A percentile compares a stretch with the other conserved stretches of the same genome.
phyloP scores from a whole-genome alignment of 1,140 invertebrate species.

The Pseudomyrmex dendroicus region DNA sequence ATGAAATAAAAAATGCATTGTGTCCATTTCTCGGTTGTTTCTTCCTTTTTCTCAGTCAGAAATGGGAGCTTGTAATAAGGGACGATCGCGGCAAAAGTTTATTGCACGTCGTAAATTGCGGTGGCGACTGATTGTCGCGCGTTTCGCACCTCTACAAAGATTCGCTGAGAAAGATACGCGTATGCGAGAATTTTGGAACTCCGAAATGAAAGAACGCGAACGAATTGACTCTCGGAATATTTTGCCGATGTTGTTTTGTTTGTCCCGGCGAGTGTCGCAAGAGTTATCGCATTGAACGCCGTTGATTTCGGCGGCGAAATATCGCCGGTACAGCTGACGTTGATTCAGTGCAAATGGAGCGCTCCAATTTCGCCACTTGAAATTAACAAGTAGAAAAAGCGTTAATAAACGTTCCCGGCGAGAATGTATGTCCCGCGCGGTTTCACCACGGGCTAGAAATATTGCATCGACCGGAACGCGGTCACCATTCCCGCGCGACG shows the following conservation, averaged over 20 bases:
- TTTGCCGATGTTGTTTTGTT: constrained; percentile 21
- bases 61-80: constrained; percentile 58
- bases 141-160: constrained; percentile 37
- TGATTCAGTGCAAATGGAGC: constrained; percentile 60
- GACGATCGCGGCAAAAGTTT: constrained; percentile 56
- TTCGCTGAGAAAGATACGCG: not conserved
- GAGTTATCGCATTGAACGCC: constrained; percentile 50
- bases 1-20: too few species aligned
- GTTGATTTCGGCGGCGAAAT: constrained; percentile 23
- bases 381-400: constrained; percentile 62
- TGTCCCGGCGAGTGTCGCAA: constrained; percentile 19
- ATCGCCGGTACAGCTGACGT: constrained; percentile 33
- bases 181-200: not conserved
- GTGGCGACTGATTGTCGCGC: constrained; percentile 42
- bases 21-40: too few species aligned
- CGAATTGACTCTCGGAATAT: constrained; percentile 40
- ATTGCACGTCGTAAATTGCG: constrained; percentile 60
- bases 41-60: too few species aligned
- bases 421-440: constrained; percentile 48
- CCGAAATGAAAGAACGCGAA: constrained; percentile 38
- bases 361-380: constrained; percentile 54
- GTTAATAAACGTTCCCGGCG: constrained; percentile 53
- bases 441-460: constrained; percentile 37
- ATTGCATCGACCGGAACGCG: constrained; percentile 53
- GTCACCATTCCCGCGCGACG: constrained; percentile 11